Evolutionary conservation across 1,140 invertebrate genomes (phyloP).

Genomic region (Drosophila ananassae): DNA sequence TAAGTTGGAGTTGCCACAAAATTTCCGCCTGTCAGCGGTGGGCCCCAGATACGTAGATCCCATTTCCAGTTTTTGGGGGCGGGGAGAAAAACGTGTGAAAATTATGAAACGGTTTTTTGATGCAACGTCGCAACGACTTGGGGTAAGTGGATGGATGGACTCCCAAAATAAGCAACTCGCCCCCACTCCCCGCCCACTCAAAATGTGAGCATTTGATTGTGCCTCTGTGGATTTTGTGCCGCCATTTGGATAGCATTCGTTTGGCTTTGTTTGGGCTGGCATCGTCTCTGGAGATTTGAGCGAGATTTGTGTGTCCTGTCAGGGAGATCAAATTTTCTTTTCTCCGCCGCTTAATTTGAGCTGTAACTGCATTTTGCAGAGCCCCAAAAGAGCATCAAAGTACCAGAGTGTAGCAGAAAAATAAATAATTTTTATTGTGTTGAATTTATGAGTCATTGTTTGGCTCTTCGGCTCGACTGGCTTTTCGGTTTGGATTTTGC

Average conservation of each 20-base stretch:
- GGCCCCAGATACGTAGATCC: conserved; percentile 27
- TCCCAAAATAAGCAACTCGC: conserved; percentile 56
- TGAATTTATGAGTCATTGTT: conserved; percentile 68
- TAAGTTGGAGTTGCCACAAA: conserved; percentile 58
- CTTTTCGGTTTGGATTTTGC: conserved; percentile 9
- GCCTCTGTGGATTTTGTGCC: conserved; percentile 40
- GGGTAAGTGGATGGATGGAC: conserved; percentile 28
- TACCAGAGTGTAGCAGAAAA: conserved; percentile 24
- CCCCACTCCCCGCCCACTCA: conserved; percentile 38
- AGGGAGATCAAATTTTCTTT: conserved; percentile 59
- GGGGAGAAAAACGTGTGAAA: conserved; percentile 73
- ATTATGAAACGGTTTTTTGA: conserved; percentile 75
- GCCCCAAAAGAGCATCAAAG: conserved; percentile 26
- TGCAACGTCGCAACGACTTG: conserved; percentile 47
- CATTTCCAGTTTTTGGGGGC: conserved; percentile 37
- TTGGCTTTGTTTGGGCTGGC: conserved; percentile 34
- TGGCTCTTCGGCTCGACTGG: conserved; percentile 39
- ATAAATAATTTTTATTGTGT: conserved; percentile 58
- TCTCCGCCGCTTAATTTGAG: conserved; percentile 45
- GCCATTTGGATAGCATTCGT: conserved; percentile 8
- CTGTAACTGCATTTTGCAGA: conserved; percentile 39
- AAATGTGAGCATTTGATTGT: conserved; percentile 64
- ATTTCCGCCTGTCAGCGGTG: conserved; percentile 71
- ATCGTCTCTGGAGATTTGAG: conserved; percentile 52
- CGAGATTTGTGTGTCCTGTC: conserved; percentile 78